Evolutionary conservation across 2,113 vertebrate species (phyloP).

Genomic region (Edolisoma coerulescens): DNA sequence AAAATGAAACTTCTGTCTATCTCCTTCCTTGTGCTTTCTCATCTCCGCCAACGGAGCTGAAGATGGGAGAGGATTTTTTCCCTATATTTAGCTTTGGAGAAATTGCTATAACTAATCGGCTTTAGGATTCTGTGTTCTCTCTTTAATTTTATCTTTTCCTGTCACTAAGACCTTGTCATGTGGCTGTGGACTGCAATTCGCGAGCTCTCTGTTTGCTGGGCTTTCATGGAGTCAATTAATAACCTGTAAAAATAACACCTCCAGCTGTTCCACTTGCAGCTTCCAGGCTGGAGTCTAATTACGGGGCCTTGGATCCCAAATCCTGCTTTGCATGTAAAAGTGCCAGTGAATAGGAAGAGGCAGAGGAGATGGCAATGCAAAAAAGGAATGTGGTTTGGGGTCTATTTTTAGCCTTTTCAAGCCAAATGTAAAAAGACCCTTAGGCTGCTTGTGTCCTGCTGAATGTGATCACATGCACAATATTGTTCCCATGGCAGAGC

Average conservation of each 20-base stretch:
- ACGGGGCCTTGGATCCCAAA: not conserved
- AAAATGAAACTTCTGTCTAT: not conserved
- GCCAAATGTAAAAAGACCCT: constrained; percentile 28
- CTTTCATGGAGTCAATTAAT: constrained; percentile 20
- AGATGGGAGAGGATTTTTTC: constrained; percentile 25
- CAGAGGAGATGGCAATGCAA: not conserved
- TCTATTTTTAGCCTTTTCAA: constrained; percentile 59
- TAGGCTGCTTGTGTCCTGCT: constrained; percentile 30
- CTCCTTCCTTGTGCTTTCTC: not conserved
- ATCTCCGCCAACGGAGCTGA: not conserved
- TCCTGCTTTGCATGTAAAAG: not conserved
- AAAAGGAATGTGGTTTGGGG: not conserved
- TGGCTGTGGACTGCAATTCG: not conserved
- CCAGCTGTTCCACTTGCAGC: constrained; percentile 34
- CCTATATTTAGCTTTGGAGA: constrained; percentile 37
- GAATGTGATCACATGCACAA: not conserved
- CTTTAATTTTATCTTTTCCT: constrained; percentile 45
- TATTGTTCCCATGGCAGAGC: not conserved
- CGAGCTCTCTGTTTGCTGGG: not conserved
- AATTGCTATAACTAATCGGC: constrained; percentile 32
- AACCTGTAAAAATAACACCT: constrained; percentile 19
- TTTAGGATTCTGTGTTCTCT: not conserved
- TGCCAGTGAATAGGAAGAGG: not conserved
- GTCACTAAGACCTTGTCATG: not conserved
- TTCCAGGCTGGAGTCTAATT: not conserved